These are phyloP conservation scores for Grammomys dolichurus DNA, from an alignment of 2,113 vertebrate species.

Conservation along the genomic window DNA sequence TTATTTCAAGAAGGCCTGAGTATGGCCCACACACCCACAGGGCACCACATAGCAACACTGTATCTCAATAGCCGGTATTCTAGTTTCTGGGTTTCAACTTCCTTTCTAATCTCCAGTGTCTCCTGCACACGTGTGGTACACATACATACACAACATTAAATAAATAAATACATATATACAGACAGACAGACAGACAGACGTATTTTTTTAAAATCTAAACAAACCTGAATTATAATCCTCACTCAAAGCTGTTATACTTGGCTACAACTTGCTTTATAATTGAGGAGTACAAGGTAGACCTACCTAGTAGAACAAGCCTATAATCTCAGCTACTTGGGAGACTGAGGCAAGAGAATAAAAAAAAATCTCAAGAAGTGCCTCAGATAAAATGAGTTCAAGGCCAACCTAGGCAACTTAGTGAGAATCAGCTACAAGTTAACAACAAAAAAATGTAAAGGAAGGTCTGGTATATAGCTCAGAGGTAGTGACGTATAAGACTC, in stretches of 20 bases:
- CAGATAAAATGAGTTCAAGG: background rate
- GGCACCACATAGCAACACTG: background rate
- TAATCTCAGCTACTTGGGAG: background rate
- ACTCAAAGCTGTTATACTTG: background rate
- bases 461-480: background rate
- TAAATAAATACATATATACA: background rate
- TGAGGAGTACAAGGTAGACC: background rate
- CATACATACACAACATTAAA: background rate
- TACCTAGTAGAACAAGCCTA: background rate
- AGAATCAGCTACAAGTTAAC: background rate
- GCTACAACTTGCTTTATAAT: conserved; percentile 7
- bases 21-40: background rate
- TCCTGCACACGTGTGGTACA: background rate
- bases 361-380: background rate
- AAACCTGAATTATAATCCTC: background rate
- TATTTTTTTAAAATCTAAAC: background rate
- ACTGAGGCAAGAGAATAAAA: background rate
- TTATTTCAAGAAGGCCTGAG: background rate
- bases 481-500: background rate
- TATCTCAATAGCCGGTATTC: background rate
- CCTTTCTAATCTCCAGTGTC: background rate
- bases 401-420: background rate
- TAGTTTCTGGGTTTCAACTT: background rate
- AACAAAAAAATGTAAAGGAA: background rate
- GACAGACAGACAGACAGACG: background rate